A percentile compares a stretch with the other conserved stretches of the same genome.
Conservation (phyloP, 2,113 vertebrate species). For the Paramormyrops kingsleyae region DNA sequence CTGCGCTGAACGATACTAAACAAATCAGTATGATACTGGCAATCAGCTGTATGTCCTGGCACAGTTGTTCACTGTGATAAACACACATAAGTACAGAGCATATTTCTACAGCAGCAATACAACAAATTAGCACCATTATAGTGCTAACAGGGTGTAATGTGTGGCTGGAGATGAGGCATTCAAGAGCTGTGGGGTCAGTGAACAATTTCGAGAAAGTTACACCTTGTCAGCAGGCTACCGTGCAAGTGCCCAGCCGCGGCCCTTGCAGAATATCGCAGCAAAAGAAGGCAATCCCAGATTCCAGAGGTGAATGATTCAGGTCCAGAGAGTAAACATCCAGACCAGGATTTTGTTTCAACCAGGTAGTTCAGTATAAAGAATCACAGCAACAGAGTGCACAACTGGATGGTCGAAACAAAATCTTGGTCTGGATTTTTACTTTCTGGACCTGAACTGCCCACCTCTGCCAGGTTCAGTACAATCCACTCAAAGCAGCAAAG, state of each 20-base stretch:
- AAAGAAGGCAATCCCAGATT: not conserved
- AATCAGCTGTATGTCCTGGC: not conserved
- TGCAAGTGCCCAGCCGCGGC: not conserved
- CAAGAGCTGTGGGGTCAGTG: not conserved
- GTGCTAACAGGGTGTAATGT: not conserved
- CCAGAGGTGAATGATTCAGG: not conserved
- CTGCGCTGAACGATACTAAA: not conserved
- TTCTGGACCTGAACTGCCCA: not conserved
- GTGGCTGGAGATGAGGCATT: not conserved
- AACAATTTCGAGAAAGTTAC: not conserved
- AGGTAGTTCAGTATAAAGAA: not conserved
- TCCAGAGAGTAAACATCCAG: not conserved
- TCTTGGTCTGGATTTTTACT: not conserved
- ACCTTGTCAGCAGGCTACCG: not conserved
- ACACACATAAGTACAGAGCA: not conserved
- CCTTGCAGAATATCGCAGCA: not conserved
- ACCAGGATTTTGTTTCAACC: not conserved
- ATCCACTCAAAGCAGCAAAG: not conserved
- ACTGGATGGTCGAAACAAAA: not conserved
- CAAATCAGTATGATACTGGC: not conserved
- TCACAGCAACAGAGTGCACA: not conserved
- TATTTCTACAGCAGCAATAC: not conserved
- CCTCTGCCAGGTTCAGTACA: not conserved
- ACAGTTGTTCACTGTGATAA: not conserved
- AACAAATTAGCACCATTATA: not conserved